Conservation (phyloP, 2,888 invertebrate genomes). For the Pseudococcus longispinus region DNA sequence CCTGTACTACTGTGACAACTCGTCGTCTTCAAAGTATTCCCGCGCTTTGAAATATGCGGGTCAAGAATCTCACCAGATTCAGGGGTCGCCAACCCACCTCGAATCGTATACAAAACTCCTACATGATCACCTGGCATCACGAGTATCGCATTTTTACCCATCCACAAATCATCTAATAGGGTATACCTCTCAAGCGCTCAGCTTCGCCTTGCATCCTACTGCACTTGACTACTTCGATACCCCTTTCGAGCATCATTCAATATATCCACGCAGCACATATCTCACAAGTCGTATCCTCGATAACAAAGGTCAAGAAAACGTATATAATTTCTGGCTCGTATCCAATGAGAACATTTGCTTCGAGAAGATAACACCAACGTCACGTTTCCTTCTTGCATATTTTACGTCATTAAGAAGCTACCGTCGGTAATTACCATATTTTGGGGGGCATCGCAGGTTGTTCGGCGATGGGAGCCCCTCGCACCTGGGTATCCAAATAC, state of each 20-base stretch:
- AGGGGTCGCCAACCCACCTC: not conserved
- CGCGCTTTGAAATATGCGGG: conserved; percentile 11
- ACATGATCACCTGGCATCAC: no score
- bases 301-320: not conserved
- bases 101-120: not conserved
- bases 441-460: not conserved
- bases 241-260: not conserved
- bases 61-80: not conserved
- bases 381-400: not conserved
- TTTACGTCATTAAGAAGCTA: not conserved
- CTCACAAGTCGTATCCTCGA: not conserved
- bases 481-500: not conserved
- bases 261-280: not conserved
- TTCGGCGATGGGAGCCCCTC: not conserved
- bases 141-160: not conserved
- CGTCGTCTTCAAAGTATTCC: conserved; percentile 6
- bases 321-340: not conserved
- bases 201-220: not conserved
- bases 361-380: not conserved
- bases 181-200: not conserved
- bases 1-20: conserved; percentile 31
- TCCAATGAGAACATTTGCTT: not conserved
- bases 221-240: not conserved
- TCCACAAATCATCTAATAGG: not conserved
- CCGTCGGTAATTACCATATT: not conserved